Base-by-base conservation (phyloP, 2,113 vertebrate genomes). In the Callopanchax toddi region DNA sequence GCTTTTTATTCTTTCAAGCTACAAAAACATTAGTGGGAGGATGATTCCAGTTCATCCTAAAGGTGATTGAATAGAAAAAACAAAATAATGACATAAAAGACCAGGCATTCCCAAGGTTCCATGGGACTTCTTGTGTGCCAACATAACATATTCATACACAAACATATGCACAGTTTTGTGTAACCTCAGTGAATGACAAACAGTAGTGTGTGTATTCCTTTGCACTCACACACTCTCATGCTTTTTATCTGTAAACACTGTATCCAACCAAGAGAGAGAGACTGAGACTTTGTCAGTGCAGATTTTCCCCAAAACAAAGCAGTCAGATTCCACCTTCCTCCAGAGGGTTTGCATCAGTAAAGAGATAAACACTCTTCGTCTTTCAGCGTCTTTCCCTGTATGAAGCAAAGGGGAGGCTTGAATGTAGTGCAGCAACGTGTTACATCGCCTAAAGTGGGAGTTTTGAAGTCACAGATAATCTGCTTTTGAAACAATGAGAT, bases 391-490 rank as follows among this genome's bases (percentile, higher is more conserved):
- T 79, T 87, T 76, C 48, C 76, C 76, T 55, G 55, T 25, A 66
- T 66, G 78, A 82, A 71, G 60, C 56, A 18, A 70, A 71, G 55
- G 34, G 68, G 63, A 77, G 73, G 75, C 79, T 75, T 22, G 12
- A 64, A 71, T 73, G 57, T 77, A 65, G 73, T 21, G 23, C 62
- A 4, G 68, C 70, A 60, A 79, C 85, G 84, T 82, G 85, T 84
- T 84, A 71, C 67, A 48, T 57, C 66, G 76, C 81, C 82, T 79
- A 71, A 85, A 86, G 84, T 85, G 73, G 85, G 77, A 78, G 76
- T 79, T 86, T 87, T 75, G 68, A 84, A 86, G 77, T 83, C 79
- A 80, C 67, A 86, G 83, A 86, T 89, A 91, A 91, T 89, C 84
- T 85, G 78, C 80, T 88, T 86, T 87, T 63, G 77, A 87, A 82